Evolutionary conservation across 2,888 invertebrate genomes (phyloP), one percentile per base, ranked within the genome.

Genomic region (Diarsia brunnea): DNA sequence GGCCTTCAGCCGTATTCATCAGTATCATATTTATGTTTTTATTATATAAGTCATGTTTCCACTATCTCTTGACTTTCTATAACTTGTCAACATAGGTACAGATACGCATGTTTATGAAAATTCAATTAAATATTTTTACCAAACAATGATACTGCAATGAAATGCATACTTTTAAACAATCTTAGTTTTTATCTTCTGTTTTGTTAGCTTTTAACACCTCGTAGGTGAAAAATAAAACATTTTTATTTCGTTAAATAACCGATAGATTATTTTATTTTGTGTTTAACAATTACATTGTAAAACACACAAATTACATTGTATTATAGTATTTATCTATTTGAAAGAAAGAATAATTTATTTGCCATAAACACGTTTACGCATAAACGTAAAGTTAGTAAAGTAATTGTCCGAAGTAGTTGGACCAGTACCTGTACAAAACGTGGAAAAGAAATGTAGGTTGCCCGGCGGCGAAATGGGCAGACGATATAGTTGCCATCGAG

Each of bases 51-150:
- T 64, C 63, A n/a, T 43, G 14, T 75, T 77, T 61, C 24, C 64
- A 63, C 61, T 75, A 73, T 68, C 51, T 74, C 12, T 38, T 79
- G 79, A 85, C 82, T 78, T 84, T 79, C 58, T 73, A 78, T 16
- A 58, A 74, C 63, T 68, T 27, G 72, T 71, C 38, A 71, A 64
- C 65, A 60, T 27, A 65, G 8, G 7, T 51, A 58, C 10, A 51
- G 61, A 76, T 70, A 75, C 19, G 38, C 3, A 45, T 75, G 76
- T 77, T 85, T 74, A 76, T 65, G 63, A 3, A 71, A 76, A 65
- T 60, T 19, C 38, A 77, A 67, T 55, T 38, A 24, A n/a, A 73
- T 55, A 47, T 72, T 68, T 64, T 72, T 64, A 68, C 45, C 69
- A 67, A 51, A 55, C 43, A 45, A 21, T 21, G 53, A 55, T 58